These are phyloP conservation scores for Hetaerina americana DNA, from an alignment of 1,140 invertebrate genomes.

Conservation along the genomic window DNA sequence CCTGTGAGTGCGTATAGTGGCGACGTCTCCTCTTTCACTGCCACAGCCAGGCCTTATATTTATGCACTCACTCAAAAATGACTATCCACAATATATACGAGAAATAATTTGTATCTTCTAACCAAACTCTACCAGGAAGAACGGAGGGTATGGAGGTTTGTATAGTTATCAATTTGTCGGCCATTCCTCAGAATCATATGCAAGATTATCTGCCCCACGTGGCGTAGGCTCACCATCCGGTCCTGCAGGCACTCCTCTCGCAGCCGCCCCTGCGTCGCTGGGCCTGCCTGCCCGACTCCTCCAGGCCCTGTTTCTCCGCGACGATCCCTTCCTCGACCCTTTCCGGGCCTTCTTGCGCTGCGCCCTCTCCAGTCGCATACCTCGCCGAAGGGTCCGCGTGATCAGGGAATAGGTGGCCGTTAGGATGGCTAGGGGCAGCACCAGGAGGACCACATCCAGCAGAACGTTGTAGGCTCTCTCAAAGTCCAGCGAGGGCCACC, in stretches of 20 bases:
- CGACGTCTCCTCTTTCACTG: no score
- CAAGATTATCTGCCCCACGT: no score
- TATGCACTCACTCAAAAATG: no score
- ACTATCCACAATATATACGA: no score
- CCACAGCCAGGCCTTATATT: no score
- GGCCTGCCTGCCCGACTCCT: not conserved
- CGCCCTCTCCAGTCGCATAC: slow-evolving; percentile 17
- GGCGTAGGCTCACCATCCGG: not conserved
- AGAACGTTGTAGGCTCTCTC: slow-evolving; percentile 37
- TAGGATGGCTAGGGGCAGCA: slow-evolving; percentile 39
- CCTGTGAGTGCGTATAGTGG: no score
- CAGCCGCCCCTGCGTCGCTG: not conserved
- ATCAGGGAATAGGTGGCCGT: slow-evolving; percentile 35
- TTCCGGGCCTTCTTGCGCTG: not conserved
- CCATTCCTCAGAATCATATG: no score
- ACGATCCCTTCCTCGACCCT: not conserved
- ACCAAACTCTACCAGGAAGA: no score
- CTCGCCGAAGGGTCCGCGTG: slow-evolving; percentile 25
- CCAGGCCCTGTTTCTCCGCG: not conserved
- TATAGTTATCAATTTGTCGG: no score
- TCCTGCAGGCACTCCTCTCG: not conserved
- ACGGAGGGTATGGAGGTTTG: no score
- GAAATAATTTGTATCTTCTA: no score
- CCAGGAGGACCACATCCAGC: slow-evolving; percentile 35
- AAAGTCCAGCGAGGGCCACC: slow-evolving; percentile 27